A percentile compares a stretch with the other conserved stretches of the same genome.
Evolutionary conservation across 2,888 invertebrate genomes (phyloP).

Genomic region (Cecidostiba fungosa): DNA sequence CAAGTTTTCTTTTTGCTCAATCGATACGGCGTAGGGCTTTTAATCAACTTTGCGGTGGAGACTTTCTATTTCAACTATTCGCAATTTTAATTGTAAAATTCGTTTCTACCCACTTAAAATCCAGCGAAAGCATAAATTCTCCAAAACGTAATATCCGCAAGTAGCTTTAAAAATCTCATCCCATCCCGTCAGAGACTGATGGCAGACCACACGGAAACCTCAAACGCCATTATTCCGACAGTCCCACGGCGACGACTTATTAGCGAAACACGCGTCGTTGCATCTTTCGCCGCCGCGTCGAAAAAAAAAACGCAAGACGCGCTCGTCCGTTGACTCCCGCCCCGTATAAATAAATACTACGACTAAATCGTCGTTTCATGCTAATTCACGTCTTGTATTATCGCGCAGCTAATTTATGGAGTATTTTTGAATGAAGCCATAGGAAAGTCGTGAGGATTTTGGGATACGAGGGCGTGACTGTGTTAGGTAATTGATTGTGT

Average conservation of each 20-base stretch:
- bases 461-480: background rate
- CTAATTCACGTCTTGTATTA: background rate
- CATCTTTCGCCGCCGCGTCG: background rate
- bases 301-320: background rate
- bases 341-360: conserved; percentile 2
- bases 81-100: background rate
- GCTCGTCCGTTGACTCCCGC: background rate
- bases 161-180: background rate
- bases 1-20: too few species aligned
- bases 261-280: conserved; percentile 6
- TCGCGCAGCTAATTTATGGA: background rate
- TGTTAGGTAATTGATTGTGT: background rate
- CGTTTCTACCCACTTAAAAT: too few species aligned
- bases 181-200: background rate
- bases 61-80: too few species aligned
- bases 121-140: too few species aligned
- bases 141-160: background rate
- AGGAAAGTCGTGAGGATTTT: background rate
- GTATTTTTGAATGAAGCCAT: background rate
- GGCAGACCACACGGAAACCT: background rate
- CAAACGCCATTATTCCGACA: background rate
- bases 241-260: background rate
- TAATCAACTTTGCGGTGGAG: too few species aligned
- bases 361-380: background rate
- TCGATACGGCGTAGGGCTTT: too few species aligned